Conservation (phyloP, 1,140 invertebrate genomes). For the Heliothis virescens region DNA sequence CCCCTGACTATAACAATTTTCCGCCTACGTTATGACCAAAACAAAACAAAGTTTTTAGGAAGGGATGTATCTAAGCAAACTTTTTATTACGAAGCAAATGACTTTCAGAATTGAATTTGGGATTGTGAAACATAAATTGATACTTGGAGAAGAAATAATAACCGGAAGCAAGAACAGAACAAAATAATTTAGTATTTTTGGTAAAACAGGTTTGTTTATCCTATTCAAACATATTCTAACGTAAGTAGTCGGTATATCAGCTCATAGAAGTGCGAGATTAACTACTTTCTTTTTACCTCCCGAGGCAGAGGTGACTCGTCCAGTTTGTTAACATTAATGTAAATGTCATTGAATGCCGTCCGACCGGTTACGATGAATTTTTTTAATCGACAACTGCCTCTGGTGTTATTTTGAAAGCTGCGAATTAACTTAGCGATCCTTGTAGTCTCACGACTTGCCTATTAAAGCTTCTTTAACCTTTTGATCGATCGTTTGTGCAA, state of each 20-base stretch:
- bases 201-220: too few relatives aligned
- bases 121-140: not conserved
- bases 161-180: not conserved
- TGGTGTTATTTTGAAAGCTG: conserved; percentile 67
- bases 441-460: conserved; percentile 24
- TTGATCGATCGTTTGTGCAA: conserved; percentile 17
- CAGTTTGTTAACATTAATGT: conserved; percentile 77
- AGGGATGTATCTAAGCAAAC: not conserved
- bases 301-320: conserved; percentile 61
- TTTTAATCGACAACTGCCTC: conserved; percentile 69
- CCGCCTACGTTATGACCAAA: conserved; percentile 1
- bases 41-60: not conserved
- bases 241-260: conserved; percentile 5
- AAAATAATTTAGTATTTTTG: not conserved
- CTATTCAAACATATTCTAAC: not conserved
- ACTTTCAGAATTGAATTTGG: not conserved
- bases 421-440: conserved; percentile 54
- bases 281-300: conserved; percentile 72
- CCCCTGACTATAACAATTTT: conserved; percentile 11
- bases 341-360: conserved; percentile 77
- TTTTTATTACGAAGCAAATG: conserved; percentile 13
- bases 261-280: conserved; percentile 33
- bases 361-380: conserved; percentile 71
- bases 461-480: conserved; percentile 42
- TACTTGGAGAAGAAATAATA: not conserved